Percentiles rank a stretch among this genome's conserved stretches.
phyloP scores from a whole-genome alignment of 2,888 invertebrate species.

The Zootermopsis nevadensis region DNA sequence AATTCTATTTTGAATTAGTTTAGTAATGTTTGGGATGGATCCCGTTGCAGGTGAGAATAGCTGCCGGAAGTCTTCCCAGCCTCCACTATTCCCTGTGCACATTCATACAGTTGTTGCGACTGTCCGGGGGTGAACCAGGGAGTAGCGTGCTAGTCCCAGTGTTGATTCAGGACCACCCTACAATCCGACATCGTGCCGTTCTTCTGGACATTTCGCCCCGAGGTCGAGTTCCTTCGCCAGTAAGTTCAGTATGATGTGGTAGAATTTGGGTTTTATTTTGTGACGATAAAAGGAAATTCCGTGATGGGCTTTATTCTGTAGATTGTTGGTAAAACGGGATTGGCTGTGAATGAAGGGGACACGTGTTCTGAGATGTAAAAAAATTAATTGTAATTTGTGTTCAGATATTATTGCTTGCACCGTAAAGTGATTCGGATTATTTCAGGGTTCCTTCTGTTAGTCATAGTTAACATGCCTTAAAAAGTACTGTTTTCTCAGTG shows the following conservation, averaged over 20 bases:
- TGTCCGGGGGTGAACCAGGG: conserved; percentile 62
- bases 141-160: conserved; percentile 58
- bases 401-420: no score
- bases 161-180: conserved; percentile 70
- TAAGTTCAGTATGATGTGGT: conserved; percentile 52
- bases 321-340: no score
- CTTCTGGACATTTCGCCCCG: conserved; percentile 69
- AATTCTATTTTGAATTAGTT: no score
- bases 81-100: conserved; percentile 70
- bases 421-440: no score
- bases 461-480: no score
- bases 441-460: no score
- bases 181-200: conserved; percentile 68
- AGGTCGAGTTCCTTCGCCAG: conserved; percentile 68
- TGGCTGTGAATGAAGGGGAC: no score
- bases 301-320: background rate
- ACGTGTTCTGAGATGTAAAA: no score
- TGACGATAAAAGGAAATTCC: background rate
- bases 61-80: conserved; percentile 67
- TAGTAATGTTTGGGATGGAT: background rate
- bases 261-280: background rate
- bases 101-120: conserved; percentile 67
- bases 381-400: no score
- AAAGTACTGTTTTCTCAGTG: no score
- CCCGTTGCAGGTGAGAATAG: conserved; percentile 63